Conservation (phyloP, 2,113 vertebrate species). For the Hyaena hyaena region DNA sequence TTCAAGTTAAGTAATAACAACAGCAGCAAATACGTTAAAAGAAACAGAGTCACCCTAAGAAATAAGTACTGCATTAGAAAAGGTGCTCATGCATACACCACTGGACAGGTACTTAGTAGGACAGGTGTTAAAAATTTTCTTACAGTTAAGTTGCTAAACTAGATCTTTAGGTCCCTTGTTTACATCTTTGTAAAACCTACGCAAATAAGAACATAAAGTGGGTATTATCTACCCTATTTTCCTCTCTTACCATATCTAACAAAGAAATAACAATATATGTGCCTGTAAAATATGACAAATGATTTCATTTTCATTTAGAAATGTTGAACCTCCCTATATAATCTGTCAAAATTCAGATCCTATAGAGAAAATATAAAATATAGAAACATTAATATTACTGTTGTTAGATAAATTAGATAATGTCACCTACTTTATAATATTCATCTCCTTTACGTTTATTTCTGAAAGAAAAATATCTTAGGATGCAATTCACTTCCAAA, state of each 20-base stretch:
- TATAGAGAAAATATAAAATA: slow-evolving; percentile 31
- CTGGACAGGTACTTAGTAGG: background rate
- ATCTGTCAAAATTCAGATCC: slow-evolving; percentile 42
- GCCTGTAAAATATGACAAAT: slow-evolving; percentile 18
- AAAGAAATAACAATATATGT: background rate
- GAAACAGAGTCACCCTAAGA: background rate
- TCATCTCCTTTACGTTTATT: background rate
- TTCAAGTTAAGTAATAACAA: background rate
- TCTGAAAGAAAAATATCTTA: background rate
- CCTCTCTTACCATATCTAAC: background rate
- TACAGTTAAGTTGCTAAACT: background rate
- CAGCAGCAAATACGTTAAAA: background rate
- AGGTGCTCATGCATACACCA: background rate
- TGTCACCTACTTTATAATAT: background rate
- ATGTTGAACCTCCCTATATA: background rate
- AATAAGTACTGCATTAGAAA: background rate
- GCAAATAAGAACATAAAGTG: background rate
- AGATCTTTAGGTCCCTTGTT: background rate
- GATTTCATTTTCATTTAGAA: slow-evolving; percentile 21
- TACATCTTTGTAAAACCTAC: background rate
- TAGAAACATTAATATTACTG: background rate
- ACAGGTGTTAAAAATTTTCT: background rate
- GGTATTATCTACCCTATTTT: background rate
- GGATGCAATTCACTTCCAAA: background rate
- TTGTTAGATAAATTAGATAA: too few relatives aligned